Evolutionary conservation across 1,140 invertebrate genomes (phyloP), one percentile per base, ranked within the genome.

Genomic region (Sesamia nonagrioides): DNA sequence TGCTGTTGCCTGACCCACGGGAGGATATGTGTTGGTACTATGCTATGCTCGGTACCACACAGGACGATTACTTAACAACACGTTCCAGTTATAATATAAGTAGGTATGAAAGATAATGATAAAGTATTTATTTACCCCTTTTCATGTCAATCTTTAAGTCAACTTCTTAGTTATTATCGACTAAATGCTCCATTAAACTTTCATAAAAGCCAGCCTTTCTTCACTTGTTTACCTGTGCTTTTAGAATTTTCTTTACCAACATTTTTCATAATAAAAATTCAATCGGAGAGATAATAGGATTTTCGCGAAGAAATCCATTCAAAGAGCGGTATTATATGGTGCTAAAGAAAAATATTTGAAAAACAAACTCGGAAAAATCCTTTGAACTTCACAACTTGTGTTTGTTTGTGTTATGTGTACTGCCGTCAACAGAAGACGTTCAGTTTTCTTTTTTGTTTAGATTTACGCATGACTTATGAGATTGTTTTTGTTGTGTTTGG

Each of bases 321-420:
- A 42, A 60, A 74, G 69, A 74, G 37, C 58, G 11, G 40, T 45
- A 74, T 74, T 74, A 60, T 54, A 73, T 42, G 40, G 52, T 45
- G 42, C 37, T 42, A 21, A 73, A 73, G 60, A 54, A 60, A 58
- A 73, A 60, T 74, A 74, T 74, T 74, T 54, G 6, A 74, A 74
- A 60, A 58, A 74, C 37, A 74, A 74, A 74, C 54, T 60, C 17
- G 18, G 45, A 68, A 18, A 40, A 48, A 54, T 52, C 48, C 69
- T 72, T 72, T 72, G 69, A 54, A 72, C 35, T 56, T 72, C 21
- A 11, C 17, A 56, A 56, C 50, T 71, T 71, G 33, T 54, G 35
- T 48, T 21, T 48, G 56, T 42, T n/a, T 18, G 37, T 63, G 60
- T 54, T 5, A 0, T 7, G 35, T 18, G 69, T 56, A 72, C 69